phyloP scores from a whole-genome alignment of 2,797 vertebrate species.

The Sylvilagus floridanus region DNA sequence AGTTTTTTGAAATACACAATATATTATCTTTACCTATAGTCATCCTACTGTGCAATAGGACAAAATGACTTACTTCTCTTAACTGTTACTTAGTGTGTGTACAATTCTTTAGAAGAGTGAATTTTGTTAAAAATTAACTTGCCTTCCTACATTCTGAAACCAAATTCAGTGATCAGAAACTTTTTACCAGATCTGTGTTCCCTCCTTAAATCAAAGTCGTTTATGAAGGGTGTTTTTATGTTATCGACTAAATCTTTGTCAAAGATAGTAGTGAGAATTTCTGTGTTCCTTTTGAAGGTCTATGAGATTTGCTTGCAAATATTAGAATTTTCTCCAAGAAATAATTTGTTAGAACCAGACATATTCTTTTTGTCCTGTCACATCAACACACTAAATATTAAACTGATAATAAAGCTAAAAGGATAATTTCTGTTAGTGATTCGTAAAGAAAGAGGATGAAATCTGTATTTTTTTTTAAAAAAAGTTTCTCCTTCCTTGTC shows the following conservation, averaged over 20 bases:
- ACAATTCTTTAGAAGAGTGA: background rate
- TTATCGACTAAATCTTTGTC: background rate
- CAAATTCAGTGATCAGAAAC: background rate
- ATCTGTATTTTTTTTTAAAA: background rate
- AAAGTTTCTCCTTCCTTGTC: background rate
- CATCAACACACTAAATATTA: background rate
- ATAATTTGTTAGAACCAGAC: background rate
- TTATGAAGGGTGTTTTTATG: background rate
- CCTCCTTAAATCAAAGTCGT: background rate
- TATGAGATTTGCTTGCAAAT: background rate
- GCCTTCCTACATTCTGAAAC: background rate
- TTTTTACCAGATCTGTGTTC: background rate
- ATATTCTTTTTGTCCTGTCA: background rate
- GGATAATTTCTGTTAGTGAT: background rate
- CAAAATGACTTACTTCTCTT: too few relatives aligned
- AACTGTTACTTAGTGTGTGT: too few relatives aligned
- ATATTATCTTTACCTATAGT: too few relatives aligned
- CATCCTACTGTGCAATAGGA: too few relatives aligned
- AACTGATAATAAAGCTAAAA: constrained; percentile 14
- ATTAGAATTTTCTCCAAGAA: constrained; percentile 51
- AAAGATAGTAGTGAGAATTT: background rate
- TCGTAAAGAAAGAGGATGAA: background rate
- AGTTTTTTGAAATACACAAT: too few relatives aligned
- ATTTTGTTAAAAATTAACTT: background rate
- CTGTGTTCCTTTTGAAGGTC: background rate